phyloP scores from a whole-genome alignment of 2,797 vertebrate genomes.

The Micromesistius poutassou region DNA sequence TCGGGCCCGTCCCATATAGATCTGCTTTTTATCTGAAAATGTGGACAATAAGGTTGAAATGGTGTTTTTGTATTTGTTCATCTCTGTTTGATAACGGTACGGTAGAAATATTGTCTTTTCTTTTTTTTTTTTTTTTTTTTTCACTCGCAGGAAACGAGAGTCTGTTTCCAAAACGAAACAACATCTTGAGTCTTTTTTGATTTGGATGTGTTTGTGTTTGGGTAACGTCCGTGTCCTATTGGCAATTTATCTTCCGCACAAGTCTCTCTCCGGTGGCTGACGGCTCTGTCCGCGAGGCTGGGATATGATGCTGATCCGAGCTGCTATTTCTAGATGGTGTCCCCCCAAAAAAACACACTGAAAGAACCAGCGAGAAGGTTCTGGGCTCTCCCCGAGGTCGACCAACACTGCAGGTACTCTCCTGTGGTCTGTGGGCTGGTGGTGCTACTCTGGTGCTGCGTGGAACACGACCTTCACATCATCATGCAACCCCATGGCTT shows the following conservation, averaged over 20 bases:
- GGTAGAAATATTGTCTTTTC: slow-evolving; percentile 56
- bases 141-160: slow-evolving; percentile 62
- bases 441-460: slow-evolving; percentile 69
- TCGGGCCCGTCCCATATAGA: slow-evolving; percentile 74
- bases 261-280: slow-evolving; percentile 39
- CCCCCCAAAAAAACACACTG: slow-evolving; percentile 48
- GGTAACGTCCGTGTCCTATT: slow-evolving; percentile 71
- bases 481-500: slow-evolving; percentile 56
- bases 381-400: slow-evolving; percentile 73
- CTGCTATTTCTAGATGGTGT: slow-evolving; percentile 36
- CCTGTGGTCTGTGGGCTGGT: slow-evolving; percentile 46
- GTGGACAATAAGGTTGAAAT: slow-evolving; percentile 80
- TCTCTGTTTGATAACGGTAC: slow-evolving; percentile 59
- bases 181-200: slow-evolving; percentile 58
- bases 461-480: slow-evolving; percentile 62
- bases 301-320: slow-evolving; percentile 38
- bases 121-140: slow-evolving; percentile 25
- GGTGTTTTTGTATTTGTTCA: slow-evolving; percentile 74
- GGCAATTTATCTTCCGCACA: slow-evolving; percentile 71
- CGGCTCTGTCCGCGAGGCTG: slow-evolving; percentile 70
- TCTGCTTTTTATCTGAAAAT: slow-evolving; percentile 72
- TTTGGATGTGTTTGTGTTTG: slow-evolving; percentile 65
- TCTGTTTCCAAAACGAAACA: slow-evolving; percentile 65
- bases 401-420: slow-evolving; percentile 61
- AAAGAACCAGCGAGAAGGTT: slow-evolving; percentile 60